Conservation (phyloP, 2,113 vertebrate species). For the Mus spicilegus region DNA sequence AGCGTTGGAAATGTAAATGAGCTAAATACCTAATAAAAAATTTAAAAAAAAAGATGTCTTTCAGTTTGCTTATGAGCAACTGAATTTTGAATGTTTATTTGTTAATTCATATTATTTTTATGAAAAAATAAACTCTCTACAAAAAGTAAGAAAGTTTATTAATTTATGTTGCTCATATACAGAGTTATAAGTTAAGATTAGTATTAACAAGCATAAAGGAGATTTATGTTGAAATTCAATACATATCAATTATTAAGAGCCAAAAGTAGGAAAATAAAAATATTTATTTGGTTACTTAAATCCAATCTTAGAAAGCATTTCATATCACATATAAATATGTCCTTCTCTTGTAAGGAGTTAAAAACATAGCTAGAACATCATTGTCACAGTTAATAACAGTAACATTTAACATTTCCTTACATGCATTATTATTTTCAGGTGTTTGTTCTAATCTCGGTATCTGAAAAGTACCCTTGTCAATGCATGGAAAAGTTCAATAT, state of each 20-base stretch:
- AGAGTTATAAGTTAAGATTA: neutral
- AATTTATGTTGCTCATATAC: neutral
- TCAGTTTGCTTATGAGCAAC: neutral
- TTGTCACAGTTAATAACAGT: neutral
- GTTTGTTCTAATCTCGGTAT: neutral
- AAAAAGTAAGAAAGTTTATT: neutral
- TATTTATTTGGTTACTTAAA: slow-evolving; percentile 24
- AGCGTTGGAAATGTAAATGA: too few species aligned
- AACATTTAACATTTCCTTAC: neutral
- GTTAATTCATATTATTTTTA: neutral
- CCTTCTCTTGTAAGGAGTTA: neutral
- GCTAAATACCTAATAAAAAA: too few species aligned
- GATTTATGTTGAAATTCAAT: neutral
- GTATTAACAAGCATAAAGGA: neutral
- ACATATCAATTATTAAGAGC: neutral
- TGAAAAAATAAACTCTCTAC: neutral
- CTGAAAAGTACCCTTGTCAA: neutral
- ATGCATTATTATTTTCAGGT: neutral
- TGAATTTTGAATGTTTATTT: neutral
- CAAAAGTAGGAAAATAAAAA: neutral
- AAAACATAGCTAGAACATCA: neutral
- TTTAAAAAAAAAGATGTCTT: neutral
- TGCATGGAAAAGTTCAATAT: neutral
- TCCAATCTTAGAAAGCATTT: neutral
- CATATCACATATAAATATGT: neutral